Base-by-base conservation (phyloP, 2,888 invertebrate species). In the Abscondita cerata region DNA sequence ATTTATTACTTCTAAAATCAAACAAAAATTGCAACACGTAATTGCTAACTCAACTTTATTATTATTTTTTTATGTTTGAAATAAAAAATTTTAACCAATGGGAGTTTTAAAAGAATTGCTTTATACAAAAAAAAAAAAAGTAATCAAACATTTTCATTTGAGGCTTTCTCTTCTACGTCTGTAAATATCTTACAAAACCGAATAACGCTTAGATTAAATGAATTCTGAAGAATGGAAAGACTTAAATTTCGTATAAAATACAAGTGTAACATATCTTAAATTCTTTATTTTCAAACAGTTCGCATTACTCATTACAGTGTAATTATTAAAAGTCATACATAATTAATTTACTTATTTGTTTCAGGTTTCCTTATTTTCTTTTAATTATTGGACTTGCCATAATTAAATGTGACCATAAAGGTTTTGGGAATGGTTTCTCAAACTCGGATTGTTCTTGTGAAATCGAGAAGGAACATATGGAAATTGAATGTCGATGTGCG, bases 401-500 rank as follows among this genome's bases (percentile, higher is more conserved):
- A 9, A 52, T 51, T 34, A 52, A 59, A 15, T 56, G 59, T 3
- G 57, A 47, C 16, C 18, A 25, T 25, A 2, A 25, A 25, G 6
- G 2, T 25, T 25, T 25, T 25, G 25, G 6, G 6, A 25, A 6
- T 6, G 57, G 56, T n/a, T 15, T 56, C 3, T 33, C 64, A 31
- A 15, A 44, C 3, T 20, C 38, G 11, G 59, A 69, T 20, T 78
- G 77, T 55, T 54, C 71, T 11, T 78, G 78, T 52, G 75, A 76
- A 25, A 52, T 59, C 1, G 72, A 73, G 34, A 58, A 73, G 31
- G 67, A 69, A 6, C 59, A 62, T 12, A 64, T 64, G n/a, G 72
- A 68, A 50, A 62, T 63, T 36, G 68, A 70, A 44, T 79, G 79
- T 54, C 69, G 74, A 31, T 79, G 79, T 57, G 72, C 69, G 12